These are phyloP conservation scores for Pseudolaguvia tuberculata DNA, from an alignment of 2,113 vertebrate species.

Conservation along the genomic window DNA sequence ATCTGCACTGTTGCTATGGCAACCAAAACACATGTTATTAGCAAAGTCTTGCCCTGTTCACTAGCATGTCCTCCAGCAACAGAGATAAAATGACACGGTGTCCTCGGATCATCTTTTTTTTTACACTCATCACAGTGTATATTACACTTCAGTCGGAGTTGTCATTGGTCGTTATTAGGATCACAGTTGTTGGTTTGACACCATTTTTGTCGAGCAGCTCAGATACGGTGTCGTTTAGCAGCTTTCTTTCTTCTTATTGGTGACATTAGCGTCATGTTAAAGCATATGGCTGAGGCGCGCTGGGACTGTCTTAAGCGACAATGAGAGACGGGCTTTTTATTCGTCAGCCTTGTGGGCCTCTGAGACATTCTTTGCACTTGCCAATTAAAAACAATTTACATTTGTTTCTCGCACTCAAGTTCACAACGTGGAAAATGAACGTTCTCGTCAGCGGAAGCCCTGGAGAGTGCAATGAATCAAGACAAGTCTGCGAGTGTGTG, in stretches of 20 bases:
- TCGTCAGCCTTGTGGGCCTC: slow-evolving; percentile 33
- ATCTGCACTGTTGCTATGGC: too few relatives aligned
- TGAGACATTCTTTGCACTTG: slow-evolving; percentile 40
- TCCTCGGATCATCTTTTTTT: neutral
- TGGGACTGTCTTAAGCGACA: slow-evolving; percentile 41
- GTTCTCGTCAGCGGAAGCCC: slow-evolving; percentile 16
- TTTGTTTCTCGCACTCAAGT: slow-evolving; percentile 30
- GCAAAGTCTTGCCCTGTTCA: neutral
- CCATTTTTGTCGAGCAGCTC: slow-evolving; percentile 16
- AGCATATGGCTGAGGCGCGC: slow-evolving; percentile 43
- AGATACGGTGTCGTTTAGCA: slow-evolving; percentile 25
- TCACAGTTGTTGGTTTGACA: slow-evolving; percentile 32
- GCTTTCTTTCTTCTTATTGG: slow-evolving; percentile 9
- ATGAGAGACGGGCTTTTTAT: slow-evolving; percentile 47
- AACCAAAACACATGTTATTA: too few relatives aligned
- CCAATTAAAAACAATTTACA: slow-evolving; percentile 51
- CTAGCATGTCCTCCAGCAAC: neutral
- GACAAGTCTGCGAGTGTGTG: slow-evolving; percentile 12
- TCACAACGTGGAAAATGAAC: slow-evolving; percentile 38
- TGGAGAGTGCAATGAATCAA: slow-evolving; percentile 21
- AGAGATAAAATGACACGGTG: neutral
- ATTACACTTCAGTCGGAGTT: slow-evolving; percentile 18
- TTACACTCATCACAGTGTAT: slow-evolving; percentile 11
- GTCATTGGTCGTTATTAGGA: slow-evolving; percentile 21
- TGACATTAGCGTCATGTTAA: slow-evolving; percentile 39